Evolutionary conservation across 2,888 invertebrate species (phyloP).

Genomic region (Rapana venosa): DNA sequence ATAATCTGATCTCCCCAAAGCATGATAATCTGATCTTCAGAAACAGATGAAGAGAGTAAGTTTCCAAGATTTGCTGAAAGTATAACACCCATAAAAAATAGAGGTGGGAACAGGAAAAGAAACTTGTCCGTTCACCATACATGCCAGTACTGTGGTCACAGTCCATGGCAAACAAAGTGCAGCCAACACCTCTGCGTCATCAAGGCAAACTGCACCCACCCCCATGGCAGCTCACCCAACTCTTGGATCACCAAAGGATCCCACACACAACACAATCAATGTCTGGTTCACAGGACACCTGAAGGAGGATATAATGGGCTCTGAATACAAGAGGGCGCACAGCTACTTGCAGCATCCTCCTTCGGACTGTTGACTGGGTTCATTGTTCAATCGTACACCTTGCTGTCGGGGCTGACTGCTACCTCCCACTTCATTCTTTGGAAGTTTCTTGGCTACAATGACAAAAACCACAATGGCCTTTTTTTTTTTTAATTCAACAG

Average conservation of each 20-base stretch:
- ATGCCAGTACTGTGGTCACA: background rate
- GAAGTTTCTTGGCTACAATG: constrained; percentile 75
- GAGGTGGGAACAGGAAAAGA: background rate
- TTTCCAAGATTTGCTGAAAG: constrained; percentile 14
- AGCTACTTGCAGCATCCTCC: constrained; percentile 94
- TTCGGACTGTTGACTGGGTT: constrained; percentile 85
- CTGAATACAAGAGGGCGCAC: background rate
- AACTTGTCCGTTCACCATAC: background rate
- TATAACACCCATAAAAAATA: background rate
- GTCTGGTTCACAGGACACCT: constrained; percentile 22
- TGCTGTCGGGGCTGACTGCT: constrained; percentile 83
- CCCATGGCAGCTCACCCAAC: constrained; percentile 28
- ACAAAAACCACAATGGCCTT: background rate
- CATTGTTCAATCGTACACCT: constrained; percentile 86
- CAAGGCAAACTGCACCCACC: background rate
- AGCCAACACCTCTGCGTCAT: background rate
- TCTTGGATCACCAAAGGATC: constrained; percentile 32
- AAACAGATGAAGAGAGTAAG: background rate
- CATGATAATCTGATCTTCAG: background rate
- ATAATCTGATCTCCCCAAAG: background rate
- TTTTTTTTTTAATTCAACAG: background rate
- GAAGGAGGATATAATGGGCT: background rate
- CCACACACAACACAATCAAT: background rate
- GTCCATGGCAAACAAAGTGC: background rate
- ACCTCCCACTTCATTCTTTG: constrained; percentile 81